A percentile compares a stretch with the other conserved stretches of the same genome.
These are phyloP conservation scores for Pangasius larnaudii DNA, from an alignment of 2,797 vertebrate species.

Conservation along the genomic window DNA sequence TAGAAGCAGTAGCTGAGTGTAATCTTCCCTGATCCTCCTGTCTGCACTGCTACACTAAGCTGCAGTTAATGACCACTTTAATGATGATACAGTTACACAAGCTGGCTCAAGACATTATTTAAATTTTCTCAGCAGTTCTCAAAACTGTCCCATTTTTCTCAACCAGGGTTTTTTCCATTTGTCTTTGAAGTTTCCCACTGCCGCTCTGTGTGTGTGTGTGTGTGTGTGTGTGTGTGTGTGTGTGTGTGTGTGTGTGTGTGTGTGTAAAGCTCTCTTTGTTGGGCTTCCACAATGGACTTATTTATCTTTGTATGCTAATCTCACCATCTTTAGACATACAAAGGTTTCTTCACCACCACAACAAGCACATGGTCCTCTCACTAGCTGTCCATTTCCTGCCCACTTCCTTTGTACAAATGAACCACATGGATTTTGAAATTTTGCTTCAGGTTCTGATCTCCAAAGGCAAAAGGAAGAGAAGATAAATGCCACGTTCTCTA, in stretches of 20 bases:
- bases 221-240: background rate
- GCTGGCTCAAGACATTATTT: slow-evolving; percentile 7
- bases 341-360: slow-evolving; percentile 61
- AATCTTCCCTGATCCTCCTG: slow-evolving; percentile 46
- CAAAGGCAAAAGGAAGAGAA: background rate
- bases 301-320: slow-evolving; percentile 66
- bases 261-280: slow-evolving; percentile 65
- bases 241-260: slow-evolving; percentile 6
- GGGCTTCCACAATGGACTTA: slow-evolving; percentile 61
- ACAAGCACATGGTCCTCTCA: slow-evolving; percentile 49
- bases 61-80: slow-evolving; percentile 49
- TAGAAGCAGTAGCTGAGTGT: slow-evolving; percentile 41
- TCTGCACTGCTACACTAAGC: slow-evolving; percentile 48
- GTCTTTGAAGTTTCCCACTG: slow-evolving; percentile 26
- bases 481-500: background rate
- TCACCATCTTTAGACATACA: slow-evolving; percentile 57
- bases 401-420: slow-evolving; percentile 61
- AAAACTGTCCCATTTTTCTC: slow-evolving; percentile 13
- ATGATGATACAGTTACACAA: slow-evolving; percentile 42
- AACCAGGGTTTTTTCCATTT: background rate
- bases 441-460: background rate
- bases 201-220: too few relatives aligned
- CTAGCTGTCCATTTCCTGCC: slow-evolving; percentile 49
- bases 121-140: slow-evolving; percentile 1
- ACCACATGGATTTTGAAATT: background rate